These are phyloP conservation scores for Lutra lutra DNA, from an alignment of 2,797 vertebrate species.

Conservation along the genomic window DNA sequence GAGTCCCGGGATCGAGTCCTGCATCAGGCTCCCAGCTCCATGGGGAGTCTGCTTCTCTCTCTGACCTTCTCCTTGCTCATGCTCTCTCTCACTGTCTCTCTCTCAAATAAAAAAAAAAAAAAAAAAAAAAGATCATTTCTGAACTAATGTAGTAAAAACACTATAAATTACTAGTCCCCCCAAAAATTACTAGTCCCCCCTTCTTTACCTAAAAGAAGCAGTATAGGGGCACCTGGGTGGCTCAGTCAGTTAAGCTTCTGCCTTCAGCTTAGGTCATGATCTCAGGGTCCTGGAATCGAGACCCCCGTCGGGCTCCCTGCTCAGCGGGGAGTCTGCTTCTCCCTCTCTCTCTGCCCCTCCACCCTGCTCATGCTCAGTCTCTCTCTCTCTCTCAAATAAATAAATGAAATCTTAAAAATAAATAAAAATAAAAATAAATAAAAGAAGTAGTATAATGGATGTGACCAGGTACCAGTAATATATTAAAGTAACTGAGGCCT, in stretches of 20 bases:
- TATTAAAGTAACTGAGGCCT: neutral
- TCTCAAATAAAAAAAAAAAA: too few species aligned
- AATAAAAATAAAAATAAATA: neutral
- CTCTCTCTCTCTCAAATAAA: neutral
- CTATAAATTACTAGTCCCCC: neutral
- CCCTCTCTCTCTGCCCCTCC: neutral
- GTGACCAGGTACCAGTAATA: neutral
- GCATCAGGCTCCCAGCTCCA: too few species aligned
- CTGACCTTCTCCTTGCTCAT: too few species aligned
- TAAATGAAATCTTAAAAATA: neutral
- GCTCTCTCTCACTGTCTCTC: too few species aligned
- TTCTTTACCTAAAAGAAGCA: neutral
- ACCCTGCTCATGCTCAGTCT: neutral
- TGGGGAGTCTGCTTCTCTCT: too few species aligned
- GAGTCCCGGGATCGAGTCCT: too few species aligned
- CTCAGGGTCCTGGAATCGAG: neutral
- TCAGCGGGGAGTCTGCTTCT: neutral
- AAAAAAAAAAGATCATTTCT: slow-evolving; percentile 51
- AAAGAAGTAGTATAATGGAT: neutral
- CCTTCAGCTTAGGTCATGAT: neutral
- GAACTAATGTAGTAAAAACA: neutral
- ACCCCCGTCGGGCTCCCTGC: neutral
- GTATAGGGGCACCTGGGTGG: neutral
- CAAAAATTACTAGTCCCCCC: neutral
- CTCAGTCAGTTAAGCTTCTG: neutral